phyloP scores from a whole-genome alignment of 2,797 vertebrate genomes.

The Epinephelus coioides region DNA sequence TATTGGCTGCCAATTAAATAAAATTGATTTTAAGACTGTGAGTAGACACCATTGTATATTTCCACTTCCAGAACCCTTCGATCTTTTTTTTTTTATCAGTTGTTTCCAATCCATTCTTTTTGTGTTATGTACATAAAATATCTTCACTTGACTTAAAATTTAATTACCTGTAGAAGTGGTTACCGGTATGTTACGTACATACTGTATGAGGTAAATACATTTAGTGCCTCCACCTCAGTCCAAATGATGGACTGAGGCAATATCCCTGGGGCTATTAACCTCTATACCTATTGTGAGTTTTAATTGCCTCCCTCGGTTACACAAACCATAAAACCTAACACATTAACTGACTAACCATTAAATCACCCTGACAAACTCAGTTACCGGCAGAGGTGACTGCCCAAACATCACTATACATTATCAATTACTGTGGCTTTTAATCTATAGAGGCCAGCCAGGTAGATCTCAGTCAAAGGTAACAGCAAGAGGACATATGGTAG shows the following conservation, averaged over 20 bases:
- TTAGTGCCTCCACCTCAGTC: constrained; percentile 13
- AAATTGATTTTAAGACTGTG: not conserved
- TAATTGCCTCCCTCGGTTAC: not conserved
- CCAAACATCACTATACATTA: not conserved
- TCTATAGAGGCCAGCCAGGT: not conserved
- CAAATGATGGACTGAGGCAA: constrained; percentile 32
- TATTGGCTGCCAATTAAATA: not conserved
- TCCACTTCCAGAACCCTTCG: not conserved
- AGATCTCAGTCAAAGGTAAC: constrained; percentile 17
- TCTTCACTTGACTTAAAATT: not conserved
- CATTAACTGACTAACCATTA: not conserved
- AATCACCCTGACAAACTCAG: not conserved
- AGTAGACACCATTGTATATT: not conserved
- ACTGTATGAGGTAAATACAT: not conserved
- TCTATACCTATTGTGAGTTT: constrained; percentile 26
- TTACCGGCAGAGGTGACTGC: not conserved
- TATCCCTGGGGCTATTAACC: constrained; percentile 39
- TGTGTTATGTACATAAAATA: not conserved
- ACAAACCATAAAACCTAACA: constrained; percentile 4
- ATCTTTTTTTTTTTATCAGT: not conserved
- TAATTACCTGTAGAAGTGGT: not conserved
- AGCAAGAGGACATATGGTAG: constrained; percentile 15
- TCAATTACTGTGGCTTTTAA: not conserved
- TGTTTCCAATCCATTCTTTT: not conserved
- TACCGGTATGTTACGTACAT: not conserved